Percentiles rank a stretch among this genome's conserved stretches.
phyloP scores from a whole-genome alignment of 1,140 invertebrate genomes.

The Bradynema listronoti region DNA sequence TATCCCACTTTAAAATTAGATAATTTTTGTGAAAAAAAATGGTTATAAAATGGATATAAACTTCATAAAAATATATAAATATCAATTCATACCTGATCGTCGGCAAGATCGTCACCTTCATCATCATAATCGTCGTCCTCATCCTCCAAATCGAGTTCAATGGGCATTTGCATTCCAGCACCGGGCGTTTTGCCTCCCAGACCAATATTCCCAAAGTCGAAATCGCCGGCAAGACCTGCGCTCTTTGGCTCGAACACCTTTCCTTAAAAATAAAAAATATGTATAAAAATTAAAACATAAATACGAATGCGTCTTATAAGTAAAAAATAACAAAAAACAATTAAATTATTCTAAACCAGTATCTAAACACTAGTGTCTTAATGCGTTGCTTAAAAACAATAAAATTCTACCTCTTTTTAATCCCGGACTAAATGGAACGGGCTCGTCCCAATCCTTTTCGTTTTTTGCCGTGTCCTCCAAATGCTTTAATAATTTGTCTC shows the following conservation, averaged over 20 bases:
- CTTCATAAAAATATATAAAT: too few relatives aligned
- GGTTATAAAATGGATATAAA: too few relatives aligned
- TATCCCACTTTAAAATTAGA: too few relatives aligned
- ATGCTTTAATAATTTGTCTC: slow-evolving; percentile 91
- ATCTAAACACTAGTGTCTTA: too few relatives aligned
- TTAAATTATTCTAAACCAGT: too few relatives aligned
- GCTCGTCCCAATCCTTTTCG: slow-evolving; percentile 91
- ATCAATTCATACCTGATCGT: too few relatives aligned
- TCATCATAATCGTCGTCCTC: slow-evolving; percentile 36
- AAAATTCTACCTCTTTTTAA: slow-evolving; percentile 70
- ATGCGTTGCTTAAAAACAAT: too few relatives aligned
- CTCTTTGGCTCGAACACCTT: slow-evolving; percentile 47
- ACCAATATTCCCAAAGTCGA: slow-evolving; percentile 59
- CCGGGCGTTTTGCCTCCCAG: slow-evolving; percentile 63
- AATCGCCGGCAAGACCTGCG: slow-evolving; percentile 20
- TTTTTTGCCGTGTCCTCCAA: slow-evolving; percentile 93
- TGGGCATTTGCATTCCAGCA: slow-evolving; percentile 61
- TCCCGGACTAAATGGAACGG: slow-evolving; percentile 83
- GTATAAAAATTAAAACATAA: slow-evolving; percentile 6
- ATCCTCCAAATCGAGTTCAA: slow-evolving; percentile 56
- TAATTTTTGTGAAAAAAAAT: too few relatives aligned
- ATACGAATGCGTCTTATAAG: neutral
- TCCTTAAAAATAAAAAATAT: slow-evolving; percentile 23
- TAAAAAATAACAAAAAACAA: slow-evolving; percentile 1
- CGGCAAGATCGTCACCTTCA: too few relatives aligned